A percentile compares a stretch with the other conserved stretches of the same genome.
Evolutionary conservation across 2,888 invertebrate species (phyloP).

Genomic region (Sturmia bella): DNA sequence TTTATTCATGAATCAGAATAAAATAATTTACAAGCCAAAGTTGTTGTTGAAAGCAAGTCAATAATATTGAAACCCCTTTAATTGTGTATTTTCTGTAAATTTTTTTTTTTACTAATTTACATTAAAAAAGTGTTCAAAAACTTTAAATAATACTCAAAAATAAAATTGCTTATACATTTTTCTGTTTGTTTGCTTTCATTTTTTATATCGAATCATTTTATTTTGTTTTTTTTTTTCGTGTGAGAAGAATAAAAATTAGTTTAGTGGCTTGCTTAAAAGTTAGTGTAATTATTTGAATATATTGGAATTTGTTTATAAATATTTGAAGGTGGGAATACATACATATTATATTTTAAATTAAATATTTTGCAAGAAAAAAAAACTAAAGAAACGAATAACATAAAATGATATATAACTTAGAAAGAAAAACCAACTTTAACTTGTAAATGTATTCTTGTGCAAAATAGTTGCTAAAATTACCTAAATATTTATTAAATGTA

Average conservation of each 20-base stretch:
- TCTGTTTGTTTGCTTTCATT: background rate
- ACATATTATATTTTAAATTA: slow-evolving; percentile 37
- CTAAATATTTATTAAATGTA: slow-evolving; percentile 7
- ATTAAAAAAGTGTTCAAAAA: background rate
- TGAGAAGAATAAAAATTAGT: slow-evolving; percentile 14
- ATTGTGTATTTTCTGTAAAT: background rate
- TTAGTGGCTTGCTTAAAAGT: slow-evolving; percentile 40
- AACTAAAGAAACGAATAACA: background rate
- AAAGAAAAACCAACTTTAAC: slow-evolving; percentile 58
- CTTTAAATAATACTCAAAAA: slow-evolving; percentile 1
- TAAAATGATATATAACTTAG: slow-evolving; percentile 28
- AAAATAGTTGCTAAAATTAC: slow-evolving; percentile 51
- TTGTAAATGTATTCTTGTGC: slow-evolving; percentile 52
- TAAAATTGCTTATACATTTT: background rate
- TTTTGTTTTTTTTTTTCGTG: slow-evolving; percentile 15
- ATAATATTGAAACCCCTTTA: slow-evolving; percentile 20
- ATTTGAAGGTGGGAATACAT: slow-evolving; percentile 58
- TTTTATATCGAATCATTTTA: background rate
- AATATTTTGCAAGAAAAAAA: slow-evolving; percentile 31
- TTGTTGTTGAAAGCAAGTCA: slow-evolving; percentile 31
- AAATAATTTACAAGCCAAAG: slow-evolving; percentile 64
- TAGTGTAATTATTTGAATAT: slow-evolving; percentile 22
- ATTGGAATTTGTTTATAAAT: slow-evolving; percentile 40
- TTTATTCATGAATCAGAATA: slow-evolving; percentile 37
- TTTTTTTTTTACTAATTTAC: background rate